Conservation (phyloP, 2,888 invertebrate genomes). For the Clanis bilineata region DNA sequence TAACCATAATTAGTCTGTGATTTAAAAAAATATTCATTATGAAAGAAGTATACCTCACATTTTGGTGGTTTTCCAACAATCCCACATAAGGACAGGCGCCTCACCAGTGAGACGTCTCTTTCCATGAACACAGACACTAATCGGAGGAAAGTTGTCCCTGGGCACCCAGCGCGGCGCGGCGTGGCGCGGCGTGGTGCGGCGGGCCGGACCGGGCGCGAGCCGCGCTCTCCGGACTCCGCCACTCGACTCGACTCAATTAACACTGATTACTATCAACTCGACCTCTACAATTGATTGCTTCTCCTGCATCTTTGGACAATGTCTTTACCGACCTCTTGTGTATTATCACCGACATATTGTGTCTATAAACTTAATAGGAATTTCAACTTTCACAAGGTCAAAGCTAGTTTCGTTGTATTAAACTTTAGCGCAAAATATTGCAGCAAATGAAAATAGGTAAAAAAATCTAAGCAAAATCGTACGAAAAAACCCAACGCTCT, state of each 20-base stretch:
- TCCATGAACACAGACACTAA: slow-evolving; percentile 54
- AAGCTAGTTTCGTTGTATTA: slow-evolving; percentile 38
- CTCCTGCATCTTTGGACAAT: slow-evolving; percentile 6
- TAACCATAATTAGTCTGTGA: slow-evolving; percentile 1
- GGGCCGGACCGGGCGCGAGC: no score
- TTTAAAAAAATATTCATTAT: slow-evolving; percentile 15
- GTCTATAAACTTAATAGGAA: slow-evolving; percentile 19
- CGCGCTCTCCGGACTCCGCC: slow-evolving; percentile 40
- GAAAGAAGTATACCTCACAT: slow-evolving; percentile 48
- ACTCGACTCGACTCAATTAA: slow-evolving; percentile 60
- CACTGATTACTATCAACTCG: slow-evolving; percentile 57
- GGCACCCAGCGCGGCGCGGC: no score
- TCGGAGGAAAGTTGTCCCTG: slow-evolving; percentile 24
- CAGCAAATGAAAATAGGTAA: neutral
- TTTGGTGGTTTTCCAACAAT: slow-evolving; percentile 45
- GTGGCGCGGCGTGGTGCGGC: no score
- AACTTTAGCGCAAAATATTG: slow-evolving; percentile 8
- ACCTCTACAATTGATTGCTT: slow-evolving; percentile 41
- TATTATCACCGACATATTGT: slow-evolving; percentile 17
- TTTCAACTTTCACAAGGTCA: slow-evolving; percentile 36
- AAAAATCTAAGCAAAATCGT: slow-evolving; percentile 30
- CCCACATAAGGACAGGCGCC: slow-evolving; percentile 59
- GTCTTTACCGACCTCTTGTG: slow-evolving; percentile 16
- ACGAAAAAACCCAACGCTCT: slow-evolving; percentile 33
- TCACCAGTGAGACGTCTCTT: slow-evolving; percentile 55